These are phyloP conservation scores for Perca fluviatilis DNA, from an alignment of 2,113 vertebrate genomes.

Conservation along the genomic window DNA sequence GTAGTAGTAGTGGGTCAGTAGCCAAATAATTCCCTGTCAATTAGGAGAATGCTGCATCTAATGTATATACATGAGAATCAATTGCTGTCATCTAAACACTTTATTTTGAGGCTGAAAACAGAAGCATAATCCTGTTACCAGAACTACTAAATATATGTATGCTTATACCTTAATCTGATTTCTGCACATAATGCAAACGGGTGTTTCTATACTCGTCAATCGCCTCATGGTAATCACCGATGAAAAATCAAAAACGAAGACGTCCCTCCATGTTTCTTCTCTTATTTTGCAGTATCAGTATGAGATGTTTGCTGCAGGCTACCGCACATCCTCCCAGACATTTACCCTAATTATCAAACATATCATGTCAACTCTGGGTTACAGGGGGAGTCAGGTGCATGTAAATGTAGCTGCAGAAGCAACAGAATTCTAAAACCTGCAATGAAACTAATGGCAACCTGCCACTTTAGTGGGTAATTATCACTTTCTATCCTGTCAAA, in stretches of 20 bases:
- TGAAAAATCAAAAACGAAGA: slow-evolving; percentile 21
- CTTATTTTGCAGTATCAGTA: not conserved
- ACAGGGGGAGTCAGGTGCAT: slow-evolving; percentile 2
- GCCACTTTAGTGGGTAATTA: not conserved
- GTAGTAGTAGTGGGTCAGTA: not conserved
- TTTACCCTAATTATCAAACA: slow-evolving; percentile 39
- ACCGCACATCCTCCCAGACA: slow-evolving; percentile 4
- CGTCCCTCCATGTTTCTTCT: not conserved
- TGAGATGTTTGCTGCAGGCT: slow-evolving; percentile 11
- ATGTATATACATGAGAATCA: not conserved
- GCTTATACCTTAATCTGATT: slow-evolving; percentile 10
- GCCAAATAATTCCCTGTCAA: slow-evolving; percentile 3
- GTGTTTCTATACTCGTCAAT: slow-evolving; percentile 1
- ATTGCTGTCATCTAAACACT: slow-evolving; percentile 8
- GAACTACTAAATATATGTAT: slow-evolving; percentile 13
- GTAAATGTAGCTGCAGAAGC: slow-evolving; percentile 9
- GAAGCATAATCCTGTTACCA: slow-evolving; percentile 32
- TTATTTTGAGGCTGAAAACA: slow-evolving; percentile 12
- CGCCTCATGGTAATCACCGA: slow-evolving; percentile 5
- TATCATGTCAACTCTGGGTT: not conserved
- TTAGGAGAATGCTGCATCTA: not conserved
- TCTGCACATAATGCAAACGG: not conserved
- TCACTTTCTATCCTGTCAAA: slow-evolving; percentile 21
- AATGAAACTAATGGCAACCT: slow-evolving; percentile 6
- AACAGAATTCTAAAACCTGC: slow-evolving; percentile 4